phyloP scores from a whole-genome alignment of 2,113 vertebrate species.

The Oenanthe oenanthe region DNA sequence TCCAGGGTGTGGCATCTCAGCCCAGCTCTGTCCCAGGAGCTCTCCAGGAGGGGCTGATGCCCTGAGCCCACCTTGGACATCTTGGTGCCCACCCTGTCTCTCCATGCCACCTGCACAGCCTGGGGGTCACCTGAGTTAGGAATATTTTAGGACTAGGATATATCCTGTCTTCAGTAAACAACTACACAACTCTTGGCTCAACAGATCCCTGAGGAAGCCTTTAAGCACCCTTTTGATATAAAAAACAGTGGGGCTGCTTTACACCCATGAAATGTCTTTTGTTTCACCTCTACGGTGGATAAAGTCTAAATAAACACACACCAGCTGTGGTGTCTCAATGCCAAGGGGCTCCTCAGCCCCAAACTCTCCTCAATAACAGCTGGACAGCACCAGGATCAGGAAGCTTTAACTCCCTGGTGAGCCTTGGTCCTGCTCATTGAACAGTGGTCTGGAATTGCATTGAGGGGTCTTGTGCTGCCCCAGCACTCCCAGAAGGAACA shows the following conservation, averaged over 20 bases:
- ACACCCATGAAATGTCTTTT: not conserved
- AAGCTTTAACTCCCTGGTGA: not conserved
- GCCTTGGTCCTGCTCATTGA: not conserved
- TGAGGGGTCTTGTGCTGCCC: not conserved
- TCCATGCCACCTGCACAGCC: not conserved
- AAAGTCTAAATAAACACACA: not conserved
- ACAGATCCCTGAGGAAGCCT: not conserved
- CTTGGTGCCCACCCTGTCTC: not conserved
- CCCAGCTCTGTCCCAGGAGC: not conserved
- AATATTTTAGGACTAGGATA: not conserved
- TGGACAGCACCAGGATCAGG: not conserved
- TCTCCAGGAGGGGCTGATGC: not conserved
- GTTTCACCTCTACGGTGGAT: not conserved
- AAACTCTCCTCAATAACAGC: not conserved
- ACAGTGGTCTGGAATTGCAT: not conserved
- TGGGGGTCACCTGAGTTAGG: not conserved
- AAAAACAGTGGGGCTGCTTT: not conserved
- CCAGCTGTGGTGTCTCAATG: not conserved
- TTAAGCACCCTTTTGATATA: not conserved
- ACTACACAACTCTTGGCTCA: not conserved
- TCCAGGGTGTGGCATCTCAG: not conserved
- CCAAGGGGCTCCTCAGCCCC: not conserved
- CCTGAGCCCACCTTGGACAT: not conserved
- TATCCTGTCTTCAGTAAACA: not conserved
- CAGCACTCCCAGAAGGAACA: fast-evolving